Percentiles rank a stretch among this genome's conserved stretches.
These are phyloP conservation scores for Epizoanthus rinbou DNA, from an alignment of 92 coral and sea anemone species.

Conservation along the genomic window DNA sequence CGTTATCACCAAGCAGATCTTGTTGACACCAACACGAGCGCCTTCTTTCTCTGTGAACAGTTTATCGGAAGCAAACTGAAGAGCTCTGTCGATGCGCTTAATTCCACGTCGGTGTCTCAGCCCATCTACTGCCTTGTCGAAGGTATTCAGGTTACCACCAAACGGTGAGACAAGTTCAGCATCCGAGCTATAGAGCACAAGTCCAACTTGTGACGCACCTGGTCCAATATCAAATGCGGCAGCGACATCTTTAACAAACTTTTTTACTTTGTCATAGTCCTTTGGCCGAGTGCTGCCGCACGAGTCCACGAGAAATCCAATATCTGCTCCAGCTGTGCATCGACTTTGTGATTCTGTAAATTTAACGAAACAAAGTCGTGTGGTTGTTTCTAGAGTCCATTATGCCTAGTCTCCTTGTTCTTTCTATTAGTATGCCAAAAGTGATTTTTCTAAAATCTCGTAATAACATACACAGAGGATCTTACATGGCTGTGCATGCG, in stretches of 20 bases:
- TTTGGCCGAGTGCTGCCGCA: slow-evolving; percentile 10
- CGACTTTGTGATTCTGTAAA: not conserved
- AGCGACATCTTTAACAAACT: slow-evolving; percentile 18
- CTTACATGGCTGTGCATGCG: no score
- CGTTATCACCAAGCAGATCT: slow-evolving; percentile 24
- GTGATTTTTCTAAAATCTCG: no score
- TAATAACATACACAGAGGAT: no score
- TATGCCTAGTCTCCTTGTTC: no score
- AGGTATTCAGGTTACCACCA: not conserved
- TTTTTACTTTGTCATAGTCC: slow-evolving; percentile 14
- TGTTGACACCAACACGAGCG: slow-evolving; percentile 11
- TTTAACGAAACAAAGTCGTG: no score
- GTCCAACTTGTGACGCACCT: slow-evolving; percentile 27
- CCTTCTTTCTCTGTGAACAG: slow-evolving; percentile 18
- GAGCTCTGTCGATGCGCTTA: slow-evolving; percentile 20
- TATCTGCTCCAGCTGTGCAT: slow-evolving; percentile 7
- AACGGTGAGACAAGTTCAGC: slow-evolving; percentile 19
- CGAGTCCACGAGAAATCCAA: slow-evolving; percentile 29
- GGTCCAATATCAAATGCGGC: not conserved
- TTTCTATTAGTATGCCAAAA: no score
- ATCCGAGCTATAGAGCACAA: not conserved
- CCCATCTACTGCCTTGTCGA: slow-evolving; percentile 17
- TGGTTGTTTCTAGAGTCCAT: no score
- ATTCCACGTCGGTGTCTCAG: not conserved
- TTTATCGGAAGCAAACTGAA: slow-evolving; percentile 5